A percentile compares a stretch with the other conserved stretches of the same genome.
Conservation (phyloP, 2,888 invertebrate species). For the Nemurella pictetii region DNA sequence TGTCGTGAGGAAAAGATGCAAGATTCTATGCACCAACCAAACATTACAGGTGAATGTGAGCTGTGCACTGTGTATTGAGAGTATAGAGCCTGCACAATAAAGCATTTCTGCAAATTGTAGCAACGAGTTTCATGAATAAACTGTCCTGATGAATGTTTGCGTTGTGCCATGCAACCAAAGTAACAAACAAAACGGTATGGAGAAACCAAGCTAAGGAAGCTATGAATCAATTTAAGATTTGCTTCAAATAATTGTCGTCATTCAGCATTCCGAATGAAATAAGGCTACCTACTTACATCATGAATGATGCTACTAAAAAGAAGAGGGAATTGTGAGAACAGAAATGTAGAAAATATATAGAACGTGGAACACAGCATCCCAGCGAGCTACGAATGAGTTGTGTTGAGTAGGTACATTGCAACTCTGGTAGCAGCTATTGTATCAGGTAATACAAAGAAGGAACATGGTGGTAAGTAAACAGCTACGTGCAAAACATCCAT, state of each 20-base stretch:
- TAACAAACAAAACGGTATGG: not conserved
- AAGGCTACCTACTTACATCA: not conserved
- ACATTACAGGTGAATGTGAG: not conserved
- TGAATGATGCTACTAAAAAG: not conserved
- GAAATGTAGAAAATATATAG: not conserved
- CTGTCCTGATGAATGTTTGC: slow-evolving; percentile 3
- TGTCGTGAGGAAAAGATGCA: not conserved
- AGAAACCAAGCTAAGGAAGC: not conserved
- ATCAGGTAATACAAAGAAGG: not conserved
- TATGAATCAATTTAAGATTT: slow-evolving; percentile 13
- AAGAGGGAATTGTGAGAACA: not conserved
- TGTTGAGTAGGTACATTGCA: not conserved
- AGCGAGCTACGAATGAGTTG: not conserved
- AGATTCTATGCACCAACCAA: not conserved
- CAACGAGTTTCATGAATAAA: slow-evolving; percentile 11
- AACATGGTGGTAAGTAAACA: not conserved
- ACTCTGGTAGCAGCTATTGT: not conserved
- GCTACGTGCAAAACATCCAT: not conserved
- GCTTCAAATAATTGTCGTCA: not conserved
- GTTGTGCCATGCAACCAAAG: not conserved
- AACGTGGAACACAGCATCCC: not conserved
- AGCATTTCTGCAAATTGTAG: slow-evolving; percentile 10
- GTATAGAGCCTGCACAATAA: not conserved
- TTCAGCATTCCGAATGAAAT: not conserved
- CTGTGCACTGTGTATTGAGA: not conserved